These are phyloP conservation scores for Megaceryle torquata DNA, from an alignment of 2,113 vertebrate genomes.

Conservation along the genomic window DNA sequence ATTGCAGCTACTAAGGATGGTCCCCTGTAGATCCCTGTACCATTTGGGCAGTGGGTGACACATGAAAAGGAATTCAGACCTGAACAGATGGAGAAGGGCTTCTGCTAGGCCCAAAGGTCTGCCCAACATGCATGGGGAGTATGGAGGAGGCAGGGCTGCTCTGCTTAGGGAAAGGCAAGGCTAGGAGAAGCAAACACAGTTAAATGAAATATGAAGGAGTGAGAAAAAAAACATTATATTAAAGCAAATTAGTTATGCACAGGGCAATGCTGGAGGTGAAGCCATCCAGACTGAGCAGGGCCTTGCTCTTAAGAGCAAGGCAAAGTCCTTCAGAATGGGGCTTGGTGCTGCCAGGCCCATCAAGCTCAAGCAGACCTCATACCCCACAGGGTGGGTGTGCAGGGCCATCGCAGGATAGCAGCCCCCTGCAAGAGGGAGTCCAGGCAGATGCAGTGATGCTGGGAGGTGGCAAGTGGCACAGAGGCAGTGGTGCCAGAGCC, in stretches of 20 bases:
- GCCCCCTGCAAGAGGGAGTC: background rate
- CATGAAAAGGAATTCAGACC: background rate
- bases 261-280: background rate
- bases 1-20: background rate
- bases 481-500: rapidly evolving
- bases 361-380: background rate
- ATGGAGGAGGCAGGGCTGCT: background rate
- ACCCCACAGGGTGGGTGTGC: rapidly evolving
- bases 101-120: background rate
- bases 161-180: background rate
- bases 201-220: background rate
- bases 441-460: background rate
- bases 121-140: background rate
- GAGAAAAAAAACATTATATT: background rate
- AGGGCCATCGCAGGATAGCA: rapidly evolving
- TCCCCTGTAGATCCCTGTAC: background rate
- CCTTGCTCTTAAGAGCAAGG: background rate
- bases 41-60: rapidly evolving
- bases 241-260: background rate
- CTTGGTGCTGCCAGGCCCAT: rapidly evolving
- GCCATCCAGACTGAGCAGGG: background rate
- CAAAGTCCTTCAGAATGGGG: background rate
- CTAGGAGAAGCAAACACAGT: background rate
- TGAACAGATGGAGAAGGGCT: background rate
- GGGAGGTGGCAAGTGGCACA: background rate